Conservation (phyloP, 2,888 invertebrate genomes). For the Plagodis pulveraria region DNA sequence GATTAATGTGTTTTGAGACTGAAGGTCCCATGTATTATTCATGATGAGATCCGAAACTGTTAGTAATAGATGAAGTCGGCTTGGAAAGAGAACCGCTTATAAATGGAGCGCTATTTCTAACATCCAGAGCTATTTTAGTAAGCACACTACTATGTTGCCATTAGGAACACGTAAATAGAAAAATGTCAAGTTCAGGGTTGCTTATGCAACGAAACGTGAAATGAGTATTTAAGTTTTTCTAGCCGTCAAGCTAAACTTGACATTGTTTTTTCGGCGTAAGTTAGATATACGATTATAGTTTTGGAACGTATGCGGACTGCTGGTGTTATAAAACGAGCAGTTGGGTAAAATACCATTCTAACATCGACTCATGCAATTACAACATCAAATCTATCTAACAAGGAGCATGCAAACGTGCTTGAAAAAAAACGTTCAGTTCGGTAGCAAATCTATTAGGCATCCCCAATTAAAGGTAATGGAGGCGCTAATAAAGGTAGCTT, state of each 20-base stretch:
- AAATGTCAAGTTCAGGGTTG: constrained; percentile 33
- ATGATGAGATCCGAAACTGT: constrained; percentile 30
- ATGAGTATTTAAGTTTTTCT: constrained; percentile 18
- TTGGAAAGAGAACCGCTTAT: constrained; percentile 28
- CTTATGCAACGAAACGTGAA: constrained; percentile 23
- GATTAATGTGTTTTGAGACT: constrained; percentile 35
- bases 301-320: constrained; percentile 17
- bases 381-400: constrained; percentile 28
- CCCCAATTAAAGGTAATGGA: constrained; percentile 50
- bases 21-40: constrained; percentile 35
- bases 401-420: constrained; percentile 51
- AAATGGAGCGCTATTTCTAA: constrained; percentile 32
- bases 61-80: constrained; percentile 28
- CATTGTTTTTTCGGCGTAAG: constrained; percentile 20
- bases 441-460: constrained; percentile 45
- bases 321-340: constrained; percentile 24
- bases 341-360: constrained; percentile 20
- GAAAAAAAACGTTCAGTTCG: constrained; percentile 41
- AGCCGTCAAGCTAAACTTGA: constrained; percentile 26
- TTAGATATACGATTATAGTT: constrained; percentile 14
- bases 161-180: constrained; percentile 31
- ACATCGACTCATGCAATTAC: constrained; percentile 44
- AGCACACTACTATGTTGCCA: constrained; percentile 23
- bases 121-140: constrained; percentile 27
- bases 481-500: constrained; percentile 57